These are phyloP conservation scores for Paradoxurus hermaphroditus DNA, from an alignment of 2,113 vertebrate species.

Conservation along the genomic window DNA sequence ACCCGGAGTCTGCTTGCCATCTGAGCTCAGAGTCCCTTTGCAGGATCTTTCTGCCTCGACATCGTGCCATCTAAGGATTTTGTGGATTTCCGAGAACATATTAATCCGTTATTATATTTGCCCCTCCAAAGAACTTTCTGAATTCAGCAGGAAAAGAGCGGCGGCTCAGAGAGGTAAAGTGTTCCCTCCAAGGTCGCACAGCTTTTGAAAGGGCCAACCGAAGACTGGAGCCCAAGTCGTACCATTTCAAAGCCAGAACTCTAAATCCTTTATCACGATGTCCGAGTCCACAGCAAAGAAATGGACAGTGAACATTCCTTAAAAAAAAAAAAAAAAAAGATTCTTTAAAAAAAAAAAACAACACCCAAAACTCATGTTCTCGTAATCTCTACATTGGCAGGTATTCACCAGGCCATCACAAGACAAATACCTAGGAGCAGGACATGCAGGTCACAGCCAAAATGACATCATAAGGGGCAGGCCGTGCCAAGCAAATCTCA, in stretches of 20 bases:
- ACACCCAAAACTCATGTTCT: neutral
- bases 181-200: neutral
- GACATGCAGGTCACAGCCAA: neutral
- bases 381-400: slow-evolving; percentile 5
- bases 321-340: neutral
- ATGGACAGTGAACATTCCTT: rapidly evolving
- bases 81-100: neutral
- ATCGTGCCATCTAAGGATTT: neutral
- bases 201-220: neutral
- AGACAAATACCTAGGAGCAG: slow-evolving; percentile 50
- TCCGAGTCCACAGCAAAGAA: neutral
- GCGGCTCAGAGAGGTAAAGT: neutral
- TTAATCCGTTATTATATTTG: neutral
- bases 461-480: slow-evolving; percentile 51
- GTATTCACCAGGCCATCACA: slow-evolving; percentile 43
- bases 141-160: neutral
- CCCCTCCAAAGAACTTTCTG: neutral
- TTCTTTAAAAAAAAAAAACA: neutral
- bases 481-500: slow-evolving; percentile 43
- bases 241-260: neutral
- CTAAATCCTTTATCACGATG: neutral
- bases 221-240: neutral
- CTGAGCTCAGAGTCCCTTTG: neutral
- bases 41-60: neutral
- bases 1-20: neutral